Evolutionary conservation across 2,888 invertebrate species (phyloP).

Genomic region (Drosophila borealis): DNA sequence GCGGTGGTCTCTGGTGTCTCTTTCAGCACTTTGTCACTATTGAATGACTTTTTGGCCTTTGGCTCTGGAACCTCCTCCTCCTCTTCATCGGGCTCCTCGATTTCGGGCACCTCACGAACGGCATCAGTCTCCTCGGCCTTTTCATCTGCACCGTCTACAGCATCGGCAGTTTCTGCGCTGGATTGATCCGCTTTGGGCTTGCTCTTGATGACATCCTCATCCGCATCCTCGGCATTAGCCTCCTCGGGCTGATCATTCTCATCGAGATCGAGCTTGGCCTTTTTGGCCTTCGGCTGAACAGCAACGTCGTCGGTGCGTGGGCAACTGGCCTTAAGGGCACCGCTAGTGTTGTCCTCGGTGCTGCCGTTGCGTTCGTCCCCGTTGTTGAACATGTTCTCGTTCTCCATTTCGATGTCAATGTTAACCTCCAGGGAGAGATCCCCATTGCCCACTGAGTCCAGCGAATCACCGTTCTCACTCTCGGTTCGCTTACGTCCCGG

Average conservation of each 20-base stretch:
- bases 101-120: conserved; percentile 26
- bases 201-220: conserved; percentile 25
- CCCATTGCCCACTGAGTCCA: conserved; percentile 85
- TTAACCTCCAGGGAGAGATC: conserved; percentile 86
- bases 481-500: conserved; percentile 88
- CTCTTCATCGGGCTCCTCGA: conserved; percentile 64
- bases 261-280: conserved; percentile 78
- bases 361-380: conserved; percentile 70
- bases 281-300: conserved; percentile 86
- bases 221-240: conserved; percentile 26
- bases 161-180: conserved; percentile 27
- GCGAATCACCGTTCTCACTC: conserved; percentile 89
- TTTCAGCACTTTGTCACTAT: conserved; percentile 36
- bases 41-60: conserved; percentile 40
- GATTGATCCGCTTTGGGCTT: conserved; percentile 27
- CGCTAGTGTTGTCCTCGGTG: conserved; percentile 36
- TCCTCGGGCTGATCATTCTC: conserved; percentile 52
- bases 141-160: conserved; percentile 27
- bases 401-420: conserved; percentile 87
- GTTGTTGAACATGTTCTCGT: conserved; percentile 83
- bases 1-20: conserved; percentile 11
- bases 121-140: conserved; percentile 45
- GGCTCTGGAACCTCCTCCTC: conserved; percentile 24
- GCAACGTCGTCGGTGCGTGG: conserved; percentile 75
- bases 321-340: conserved; percentile 49